Evolutionary conservation across 1,140 invertebrate species (phyloP).

Genomic region (Drosophila novamexicana): DNA sequence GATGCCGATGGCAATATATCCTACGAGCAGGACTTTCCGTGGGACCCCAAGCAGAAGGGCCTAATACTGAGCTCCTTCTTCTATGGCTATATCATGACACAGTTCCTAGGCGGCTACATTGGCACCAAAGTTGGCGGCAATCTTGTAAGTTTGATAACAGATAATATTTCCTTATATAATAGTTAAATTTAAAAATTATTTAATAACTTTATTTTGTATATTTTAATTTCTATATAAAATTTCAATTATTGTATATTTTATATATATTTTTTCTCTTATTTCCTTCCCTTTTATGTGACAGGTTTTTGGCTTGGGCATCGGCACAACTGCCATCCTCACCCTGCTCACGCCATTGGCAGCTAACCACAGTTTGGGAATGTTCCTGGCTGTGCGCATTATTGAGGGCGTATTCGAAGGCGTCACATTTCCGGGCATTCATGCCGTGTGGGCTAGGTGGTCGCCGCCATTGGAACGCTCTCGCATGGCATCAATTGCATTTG

Average conservation of each 20-base stretch:
- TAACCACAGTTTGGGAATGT: constrained; percentile 88
- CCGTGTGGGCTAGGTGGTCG: constrained; percentile 95
- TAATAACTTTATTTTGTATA: not conserved
- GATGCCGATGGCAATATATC: constrained; percentile 86
- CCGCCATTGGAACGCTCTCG: constrained; percentile 92
- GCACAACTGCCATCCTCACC: constrained; percentile 92
- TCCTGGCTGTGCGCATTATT: constrained; percentile 91
- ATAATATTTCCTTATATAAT: constrained; percentile 85
- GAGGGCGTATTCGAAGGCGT: constrained; percentile 97
- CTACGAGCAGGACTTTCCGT: constrained; percentile 90
- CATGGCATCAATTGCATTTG: constrained; percentile 91
- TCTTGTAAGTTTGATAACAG: constrained; percentile 86
- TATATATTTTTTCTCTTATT: not conserved
- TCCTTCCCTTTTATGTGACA: constrained; percentile 33
- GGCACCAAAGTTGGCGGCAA: constrained; percentile 89
- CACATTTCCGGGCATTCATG: constrained; percentile 95
- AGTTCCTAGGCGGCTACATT: constrained; percentile 91
- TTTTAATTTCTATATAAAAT: not conserved
- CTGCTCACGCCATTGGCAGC: constrained; percentile 92
- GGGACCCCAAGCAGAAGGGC: constrained; percentile 92
- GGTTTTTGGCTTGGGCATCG: constrained; percentile 92
- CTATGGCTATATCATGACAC: constrained; percentile 91
- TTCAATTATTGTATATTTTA: not conserved
- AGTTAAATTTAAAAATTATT: not conserved
- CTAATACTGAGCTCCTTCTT: constrained; percentile 95